These are phyloP conservation scores for Syngnathus floridae DNA, from an alignment of 2,113 vertebrate species.

Conservation along the genomic window DNA sequence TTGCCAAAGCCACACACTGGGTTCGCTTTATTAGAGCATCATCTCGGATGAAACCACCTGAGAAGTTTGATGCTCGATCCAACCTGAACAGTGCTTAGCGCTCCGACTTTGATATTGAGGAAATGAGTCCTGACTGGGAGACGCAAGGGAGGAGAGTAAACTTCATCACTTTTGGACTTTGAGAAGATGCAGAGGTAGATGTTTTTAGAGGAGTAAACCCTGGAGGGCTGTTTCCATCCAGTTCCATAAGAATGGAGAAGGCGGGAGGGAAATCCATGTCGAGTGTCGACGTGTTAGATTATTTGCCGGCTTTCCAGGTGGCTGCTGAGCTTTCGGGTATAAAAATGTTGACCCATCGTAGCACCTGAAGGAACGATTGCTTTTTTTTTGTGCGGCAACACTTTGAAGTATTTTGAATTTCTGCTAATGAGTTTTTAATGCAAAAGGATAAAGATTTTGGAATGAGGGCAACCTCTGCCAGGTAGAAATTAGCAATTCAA, in stretches of 20 bases:
- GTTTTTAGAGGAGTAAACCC: constrained; percentile 19
- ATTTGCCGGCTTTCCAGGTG: constrained; percentile 9
- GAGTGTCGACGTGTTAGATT: constrained; percentile 9
- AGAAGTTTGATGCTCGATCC: constrained; percentile 17
- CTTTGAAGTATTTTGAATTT: constrained; percentile 44
- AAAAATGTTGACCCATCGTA: constrained; percentile 44
- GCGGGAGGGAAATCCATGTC: background rate
- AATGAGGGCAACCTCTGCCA: constrained; percentile 34
- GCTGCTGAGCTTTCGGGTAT: constrained; percentile 25
- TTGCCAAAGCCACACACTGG: constrained; percentile 37
- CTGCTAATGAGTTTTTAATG: constrained; percentile 55
- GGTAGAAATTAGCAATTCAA: constrained; percentile 58
- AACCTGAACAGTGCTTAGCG: constrained; percentile 23
- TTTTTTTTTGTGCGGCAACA: background rate
- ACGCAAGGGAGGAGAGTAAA: constrained; percentile 26
- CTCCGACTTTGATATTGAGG: constrained; percentile 45
- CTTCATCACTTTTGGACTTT: constrained; percentile 36
- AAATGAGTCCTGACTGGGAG: constrained; percentile 36
- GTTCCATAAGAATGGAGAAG: background rate
- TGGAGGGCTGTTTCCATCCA: constrained; percentile 8
- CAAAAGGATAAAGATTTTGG: constrained; percentile 17
- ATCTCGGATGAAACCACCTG: constrained; percentile 40
- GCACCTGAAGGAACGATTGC: constrained; percentile 46
- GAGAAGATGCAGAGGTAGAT: constrained; percentile 32
- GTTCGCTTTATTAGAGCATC: constrained; percentile 36